A percentile compares a stretch with the other conserved stretches of the same genome.
Conservation (phyloP, 2,888 invertebrate species). For the Bugula neritina region DNA sequence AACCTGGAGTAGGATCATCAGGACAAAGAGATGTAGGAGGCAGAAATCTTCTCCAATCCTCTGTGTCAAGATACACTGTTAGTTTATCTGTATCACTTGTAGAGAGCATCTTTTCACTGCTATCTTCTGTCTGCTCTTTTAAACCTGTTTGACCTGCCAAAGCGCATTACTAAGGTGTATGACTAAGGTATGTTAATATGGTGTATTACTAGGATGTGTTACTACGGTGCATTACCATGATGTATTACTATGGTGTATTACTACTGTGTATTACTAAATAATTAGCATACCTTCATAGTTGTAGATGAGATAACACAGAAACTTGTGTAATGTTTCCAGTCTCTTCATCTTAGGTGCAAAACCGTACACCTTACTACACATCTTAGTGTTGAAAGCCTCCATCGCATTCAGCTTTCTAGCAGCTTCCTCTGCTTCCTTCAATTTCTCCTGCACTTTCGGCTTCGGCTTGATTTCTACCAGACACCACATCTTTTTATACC, state of each 20-base stretch:
- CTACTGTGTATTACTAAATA: no score
- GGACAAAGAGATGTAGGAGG: no score
- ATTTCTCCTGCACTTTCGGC: neutral
- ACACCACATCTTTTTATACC: no score
- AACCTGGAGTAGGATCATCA: no score
- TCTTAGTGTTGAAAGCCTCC: neutral
- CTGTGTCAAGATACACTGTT: neutral
- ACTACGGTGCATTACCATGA: no score
- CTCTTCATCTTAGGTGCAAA: conserved; percentile 12
- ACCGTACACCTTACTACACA: neutral
- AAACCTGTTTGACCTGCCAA: no score
- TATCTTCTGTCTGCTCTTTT: neutral
- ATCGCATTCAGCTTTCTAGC: neutral
- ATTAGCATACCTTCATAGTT: conserved; percentile 24
- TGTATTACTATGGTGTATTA: no score
- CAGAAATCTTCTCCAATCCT: conserved; percentile 4
- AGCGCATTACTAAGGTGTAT: no score
- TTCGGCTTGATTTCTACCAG: no score
- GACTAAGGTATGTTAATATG: no score
- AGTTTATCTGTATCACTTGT: neutral
- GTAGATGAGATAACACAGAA: conserved; percentile 1
- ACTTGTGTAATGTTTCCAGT: neutral
- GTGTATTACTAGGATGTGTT: no score
- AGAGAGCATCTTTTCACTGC: neutral
- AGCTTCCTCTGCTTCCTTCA: neutral